Conservation (phyloP, 2,888 invertebrate species). For the Hydriomena furcata region DNA sequence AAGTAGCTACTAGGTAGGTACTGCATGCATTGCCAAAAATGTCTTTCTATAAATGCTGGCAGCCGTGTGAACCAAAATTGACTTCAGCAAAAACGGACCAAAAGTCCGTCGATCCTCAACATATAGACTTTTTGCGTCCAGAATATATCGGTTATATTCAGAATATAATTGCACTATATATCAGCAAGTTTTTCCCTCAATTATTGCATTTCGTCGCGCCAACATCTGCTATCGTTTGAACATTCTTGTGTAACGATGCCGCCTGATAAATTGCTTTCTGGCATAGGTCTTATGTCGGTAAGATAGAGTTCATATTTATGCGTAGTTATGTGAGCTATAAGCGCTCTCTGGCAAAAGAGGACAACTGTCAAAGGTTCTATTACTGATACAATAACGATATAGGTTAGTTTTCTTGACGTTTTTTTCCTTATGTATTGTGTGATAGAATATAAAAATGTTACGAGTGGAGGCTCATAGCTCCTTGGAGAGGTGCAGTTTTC, state of each 20-base stretch:
- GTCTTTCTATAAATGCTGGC: background rate
- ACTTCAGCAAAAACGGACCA: conserved; percentile 5
- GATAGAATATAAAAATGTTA: too few relatives aligned
- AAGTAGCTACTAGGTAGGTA: too few relatives aligned
- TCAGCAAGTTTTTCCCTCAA: conserved; percentile 71
- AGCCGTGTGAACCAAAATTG: conserved; percentile 5
- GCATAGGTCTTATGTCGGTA: background rate
- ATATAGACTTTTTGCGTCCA: conserved; percentile 50
- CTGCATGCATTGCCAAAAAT: background rate
- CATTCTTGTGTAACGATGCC: conserved; percentile 64
- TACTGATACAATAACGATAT: conserved; percentile 1
- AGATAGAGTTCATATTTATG: conserved; percentile 14
- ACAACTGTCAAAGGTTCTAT: conserved; percentile 40
- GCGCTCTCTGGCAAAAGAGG: conserved; percentile 19
- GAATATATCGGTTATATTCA: conserved; percentile 53
- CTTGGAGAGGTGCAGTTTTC: too few relatives aligned
- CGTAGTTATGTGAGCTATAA: background rate
- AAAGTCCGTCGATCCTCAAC: conserved; percentile 53
- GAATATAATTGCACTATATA: conserved; percentile 75
- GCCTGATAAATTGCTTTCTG: conserved; percentile 2
- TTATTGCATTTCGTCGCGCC: conserved; percentile 66
- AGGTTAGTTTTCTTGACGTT: too few relatives aligned
- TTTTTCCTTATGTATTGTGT: too few relatives aligned
- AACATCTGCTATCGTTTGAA: conserved; percentile 57
- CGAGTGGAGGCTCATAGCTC: too few relatives aligned